phyloP scores from a whole-genome alignment of 2,797 vertebrate species.

The Coendou prehensilis region DNA sequence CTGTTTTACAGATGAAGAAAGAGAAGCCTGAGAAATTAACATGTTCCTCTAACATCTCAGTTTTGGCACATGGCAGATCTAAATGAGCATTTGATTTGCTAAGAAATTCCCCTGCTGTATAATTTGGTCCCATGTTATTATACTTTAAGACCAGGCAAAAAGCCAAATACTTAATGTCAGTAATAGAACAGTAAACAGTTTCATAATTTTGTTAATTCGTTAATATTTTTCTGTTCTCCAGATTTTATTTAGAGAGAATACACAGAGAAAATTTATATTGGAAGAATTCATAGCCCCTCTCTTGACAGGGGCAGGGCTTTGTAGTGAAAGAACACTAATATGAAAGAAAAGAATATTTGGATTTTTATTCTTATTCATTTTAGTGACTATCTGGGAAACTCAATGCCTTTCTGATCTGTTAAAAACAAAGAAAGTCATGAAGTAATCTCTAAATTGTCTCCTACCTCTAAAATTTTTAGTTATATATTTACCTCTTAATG shows the following conservation, averaged over 20 bases:
- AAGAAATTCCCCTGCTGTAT: neutral
- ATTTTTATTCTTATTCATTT: neutral
- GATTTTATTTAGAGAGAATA: slow-evolving; percentile 23
- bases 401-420: neutral
- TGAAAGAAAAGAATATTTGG: neutral
- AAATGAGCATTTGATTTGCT: neutral
- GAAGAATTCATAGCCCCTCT: neutral
- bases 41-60: neutral
- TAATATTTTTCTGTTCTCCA: neutral
- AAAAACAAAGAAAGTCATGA: neutral
- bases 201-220: neutral
- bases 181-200: slow-evolving; percentile 33
- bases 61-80: neutral
- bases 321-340: neutral
- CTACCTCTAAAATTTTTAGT: slow-evolving; percentile 24
- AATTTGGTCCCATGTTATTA: neutral
- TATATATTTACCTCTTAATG: neutral
- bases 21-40: neutral
- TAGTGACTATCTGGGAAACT: neutral
- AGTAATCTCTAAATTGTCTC: slow-evolving; percentile 31
- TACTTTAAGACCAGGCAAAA: neutral
- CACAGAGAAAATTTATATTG: neutral
- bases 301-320: neutral
- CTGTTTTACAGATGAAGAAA: slow-evolving; percentile 3
- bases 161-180: neutral